phyloP scores from a whole-genome alignment of 2,113 vertebrate species.

The Cryptomyrus ogoouensis region DNA sequence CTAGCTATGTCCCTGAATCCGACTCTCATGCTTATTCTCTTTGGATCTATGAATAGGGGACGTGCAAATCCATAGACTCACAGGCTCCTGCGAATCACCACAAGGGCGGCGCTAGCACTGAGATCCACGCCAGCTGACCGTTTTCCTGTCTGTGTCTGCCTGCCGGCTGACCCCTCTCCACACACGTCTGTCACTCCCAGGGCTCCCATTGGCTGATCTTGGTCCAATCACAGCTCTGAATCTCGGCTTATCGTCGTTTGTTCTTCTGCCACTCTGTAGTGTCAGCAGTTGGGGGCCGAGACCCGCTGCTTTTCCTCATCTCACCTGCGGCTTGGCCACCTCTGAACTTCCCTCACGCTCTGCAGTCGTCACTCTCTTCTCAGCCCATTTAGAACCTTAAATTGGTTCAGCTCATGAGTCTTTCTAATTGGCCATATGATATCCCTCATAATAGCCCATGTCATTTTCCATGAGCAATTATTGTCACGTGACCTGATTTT shows the following conservation, averaged over 20 bases:
- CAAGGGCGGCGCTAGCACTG: not conserved
- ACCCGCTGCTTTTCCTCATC: not conserved
- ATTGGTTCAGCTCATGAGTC: not conserved
- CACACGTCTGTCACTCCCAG: not conserved
- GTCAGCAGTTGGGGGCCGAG: not conserved
- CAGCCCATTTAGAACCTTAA: not conserved
- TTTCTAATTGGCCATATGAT: conserved; percentile 15
- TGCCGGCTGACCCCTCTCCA: not conserved
- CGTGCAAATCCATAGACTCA: not conserved
- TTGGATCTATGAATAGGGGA: not conserved
- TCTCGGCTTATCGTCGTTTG: not conserved
- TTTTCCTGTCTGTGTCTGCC: not conserved
- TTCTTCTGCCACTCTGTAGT: not conserved
- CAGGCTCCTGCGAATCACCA: not conserved
- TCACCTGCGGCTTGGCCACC: not conserved
- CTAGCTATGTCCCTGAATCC: not conserved
- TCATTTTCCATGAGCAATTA: not conserved
- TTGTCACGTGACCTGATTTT: not conserved
- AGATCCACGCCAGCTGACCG: not conserved
- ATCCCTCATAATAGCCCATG: conserved; percentile 9
- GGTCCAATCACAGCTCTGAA: not conserved
- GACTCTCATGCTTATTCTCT: not conserved
- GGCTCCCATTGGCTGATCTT: not conserved
- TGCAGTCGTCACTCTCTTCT: not conserved
- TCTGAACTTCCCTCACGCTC: not conserved